Percentiles rank a stretch among this genome's conserved stretches.
Conservation (phyloP, 2,797 vertebrate genomes). For the Enteromius radiatus region DNA sequence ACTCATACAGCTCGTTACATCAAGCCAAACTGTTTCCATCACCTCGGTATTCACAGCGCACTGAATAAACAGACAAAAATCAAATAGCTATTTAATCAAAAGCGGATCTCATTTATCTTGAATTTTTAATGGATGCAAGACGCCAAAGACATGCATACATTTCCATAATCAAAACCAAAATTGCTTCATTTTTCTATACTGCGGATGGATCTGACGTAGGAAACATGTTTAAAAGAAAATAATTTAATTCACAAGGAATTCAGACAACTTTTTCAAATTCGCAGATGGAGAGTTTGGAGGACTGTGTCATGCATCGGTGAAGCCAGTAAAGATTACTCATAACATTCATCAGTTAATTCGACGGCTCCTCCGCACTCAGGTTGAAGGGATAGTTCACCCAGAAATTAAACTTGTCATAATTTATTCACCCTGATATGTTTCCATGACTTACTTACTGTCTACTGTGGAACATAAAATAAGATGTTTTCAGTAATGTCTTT, state of each 20-base stretch:
- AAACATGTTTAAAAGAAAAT: neutral
- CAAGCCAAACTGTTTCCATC: constrained; percentile 20
- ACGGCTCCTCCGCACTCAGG: neutral
- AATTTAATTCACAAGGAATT: constrained; percentile 18
- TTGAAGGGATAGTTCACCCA: neutral
- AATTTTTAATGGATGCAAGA: neutral
- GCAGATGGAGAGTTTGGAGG: constrained; percentile 18
- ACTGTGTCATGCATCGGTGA: neutral
- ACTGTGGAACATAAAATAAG: neutral
- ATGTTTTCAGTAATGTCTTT: no score
- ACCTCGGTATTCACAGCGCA: neutral
- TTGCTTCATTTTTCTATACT: neutral
- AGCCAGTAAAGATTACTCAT: constrained; percentile 21
- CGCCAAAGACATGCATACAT: neutral
- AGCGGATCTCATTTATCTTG: neutral
- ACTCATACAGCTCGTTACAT: neutral
- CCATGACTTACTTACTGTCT: neutral
- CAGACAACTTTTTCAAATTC: constrained; percentile 17
- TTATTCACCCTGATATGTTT: neutral
- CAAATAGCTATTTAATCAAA: constrained; percentile 17
- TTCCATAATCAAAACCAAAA: constrained; percentile 27
- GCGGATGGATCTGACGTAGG: neutral
- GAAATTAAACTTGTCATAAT: neutral
- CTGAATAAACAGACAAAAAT: constrained; percentile 30
- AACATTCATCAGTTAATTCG: constrained; percentile 13